Percentiles rank a stretch among this genome's conserved stretches.
Conservation (phyloP, 2,797 vertebrate species). For the Clarias pachynema region DNA sequence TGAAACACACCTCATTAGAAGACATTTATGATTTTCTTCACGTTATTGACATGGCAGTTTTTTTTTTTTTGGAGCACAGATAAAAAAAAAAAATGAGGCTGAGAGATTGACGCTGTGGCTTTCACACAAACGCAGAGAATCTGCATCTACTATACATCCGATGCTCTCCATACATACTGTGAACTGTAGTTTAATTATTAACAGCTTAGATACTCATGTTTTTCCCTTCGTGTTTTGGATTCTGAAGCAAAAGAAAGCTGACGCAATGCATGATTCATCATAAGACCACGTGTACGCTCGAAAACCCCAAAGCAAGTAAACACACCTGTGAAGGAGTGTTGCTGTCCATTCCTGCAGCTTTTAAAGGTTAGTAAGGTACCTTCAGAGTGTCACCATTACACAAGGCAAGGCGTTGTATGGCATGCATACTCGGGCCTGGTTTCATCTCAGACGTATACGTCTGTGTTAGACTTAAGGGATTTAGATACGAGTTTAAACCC, state of each 20-base stretch:
- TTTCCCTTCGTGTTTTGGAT: constrained; percentile 27
- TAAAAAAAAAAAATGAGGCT: not conserved
- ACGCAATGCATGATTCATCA: constrained; percentile 43
- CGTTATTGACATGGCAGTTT: not conserved
- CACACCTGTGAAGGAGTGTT: not conserved
- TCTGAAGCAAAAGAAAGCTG: constrained; percentile 29
- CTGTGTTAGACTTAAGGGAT: constrained; percentile 5
- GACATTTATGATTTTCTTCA: constrained; percentile 19
- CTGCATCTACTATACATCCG: constrained; percentile 1
- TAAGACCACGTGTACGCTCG: not conserved
- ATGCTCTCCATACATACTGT: not conserved
- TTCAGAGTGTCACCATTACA: not conserved
- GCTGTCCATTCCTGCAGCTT: not conserved
- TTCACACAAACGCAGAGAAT: constrained; percentile 9
- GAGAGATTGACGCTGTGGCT: too few species aligned
- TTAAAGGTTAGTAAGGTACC: not conserved
- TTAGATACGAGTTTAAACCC: constrained; percentile 16
- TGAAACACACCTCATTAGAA: constrained; percentile 28
- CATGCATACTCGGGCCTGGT: constrained; percentile 10
- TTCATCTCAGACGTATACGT: constrained; percentile 24
- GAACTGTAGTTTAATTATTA: constrained; percentile 36
- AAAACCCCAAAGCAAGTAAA: constrained; percentile 15
- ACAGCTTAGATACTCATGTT: not conserved
- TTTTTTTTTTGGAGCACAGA: constrained; percentile 14
- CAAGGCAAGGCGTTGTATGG: not conserved